Base-by-base conservation (phyloP, 2,113 vertebrate genomes). In the Sula dactylatra region DNA sequence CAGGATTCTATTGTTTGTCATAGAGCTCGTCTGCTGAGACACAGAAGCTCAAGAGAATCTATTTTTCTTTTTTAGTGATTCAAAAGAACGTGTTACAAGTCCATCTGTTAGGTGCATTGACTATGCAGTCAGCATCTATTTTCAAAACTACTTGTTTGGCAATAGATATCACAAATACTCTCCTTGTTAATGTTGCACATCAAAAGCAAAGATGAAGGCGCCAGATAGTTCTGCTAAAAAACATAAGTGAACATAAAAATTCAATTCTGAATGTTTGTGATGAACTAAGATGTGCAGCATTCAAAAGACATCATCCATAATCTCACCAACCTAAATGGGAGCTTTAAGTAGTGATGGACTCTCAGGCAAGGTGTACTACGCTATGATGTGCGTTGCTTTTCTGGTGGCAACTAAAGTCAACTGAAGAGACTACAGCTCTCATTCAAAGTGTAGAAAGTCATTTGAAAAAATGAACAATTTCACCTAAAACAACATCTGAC, bases 41-140 rank as follows among this genome's bases (percentile, higher is more conserved):
- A 76, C 84, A 91, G 79, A 69, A 93, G 29, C 71, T 62, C 85
- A 72, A 95, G 82, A 58, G 54, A 90, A 93, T 42, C 90, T 88
- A 93, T 96, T 93, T 96, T 93, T 96, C 94, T 95, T 96, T 95
- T 94, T 90, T 74, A 96, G 91, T 72, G 87, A 94, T 94, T 91
- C 81, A 64, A 56, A 91, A 72, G 73, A 94, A 90, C 8, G 0
- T 61, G 81, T 87, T 89, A 95, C 86, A 82, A 90, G 89, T 59
- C 84, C 87, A 94, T 96, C 93, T 94, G 86, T 96, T 95, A 93
- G 61, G 49, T 85, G 44, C 90, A 76, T 38, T 85, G 95, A 72
- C 91, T 74, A 79, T 47, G 82, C 70, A 89, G 90, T 91, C 87
- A 95, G 91, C 90, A 94, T 93, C 87, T 84, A 91, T 93, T 97